Conservation (phyloP, 2,888 invertebrate species). For the Willowsia nigromaculata region DNA sequence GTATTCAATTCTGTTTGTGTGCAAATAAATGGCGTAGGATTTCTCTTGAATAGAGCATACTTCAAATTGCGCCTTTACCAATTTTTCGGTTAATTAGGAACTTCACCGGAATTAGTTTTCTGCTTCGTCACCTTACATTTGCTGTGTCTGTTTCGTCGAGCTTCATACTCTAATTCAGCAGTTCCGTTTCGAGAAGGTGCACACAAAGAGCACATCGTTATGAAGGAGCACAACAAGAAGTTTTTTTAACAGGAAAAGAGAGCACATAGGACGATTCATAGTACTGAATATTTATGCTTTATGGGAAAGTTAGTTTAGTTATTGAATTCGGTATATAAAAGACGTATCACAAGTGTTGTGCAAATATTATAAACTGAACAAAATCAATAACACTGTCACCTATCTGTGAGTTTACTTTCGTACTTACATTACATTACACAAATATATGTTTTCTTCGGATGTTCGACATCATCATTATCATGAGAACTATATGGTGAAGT, state of each 20-base stretch:
- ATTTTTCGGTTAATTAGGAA: slow-evolving; percentile 43
- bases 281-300: neutral
- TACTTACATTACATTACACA: neutral
- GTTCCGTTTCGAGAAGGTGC: neutral
- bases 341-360: slow-evolving; percentile 11
- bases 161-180: slow-evolving; percentile 27
- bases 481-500: neutral
- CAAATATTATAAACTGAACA: slow-evolving; percentile 33
- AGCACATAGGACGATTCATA: neutral
- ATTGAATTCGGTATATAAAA: slow-evolving; percentile 14
- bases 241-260: neutral
- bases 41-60: slow-evolving; percentile 4
- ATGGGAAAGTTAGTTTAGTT: slow-evolving; percentile 22
- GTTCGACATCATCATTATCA: slow-evolving; percentile 24
- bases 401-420: slow-evolving; percentile 10
- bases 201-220: neutral
- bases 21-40: slow-evolving; percentile 20
- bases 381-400: slow-evolving; percentile 37
- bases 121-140: slow-evolving; percentile 45
- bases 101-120: slow-evolving; percentile 44
- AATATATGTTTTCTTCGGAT: slow-evolving; percentile 20
- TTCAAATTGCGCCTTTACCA: slow-evolving; percentile 19
- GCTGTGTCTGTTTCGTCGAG: slow-evolving; percentile 30
- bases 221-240: neutral
- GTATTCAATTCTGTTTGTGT: neutral